Conservation (phyloP, 1,140 invertebrate genomes). For the Dufourea novaeangliae region DNA sequence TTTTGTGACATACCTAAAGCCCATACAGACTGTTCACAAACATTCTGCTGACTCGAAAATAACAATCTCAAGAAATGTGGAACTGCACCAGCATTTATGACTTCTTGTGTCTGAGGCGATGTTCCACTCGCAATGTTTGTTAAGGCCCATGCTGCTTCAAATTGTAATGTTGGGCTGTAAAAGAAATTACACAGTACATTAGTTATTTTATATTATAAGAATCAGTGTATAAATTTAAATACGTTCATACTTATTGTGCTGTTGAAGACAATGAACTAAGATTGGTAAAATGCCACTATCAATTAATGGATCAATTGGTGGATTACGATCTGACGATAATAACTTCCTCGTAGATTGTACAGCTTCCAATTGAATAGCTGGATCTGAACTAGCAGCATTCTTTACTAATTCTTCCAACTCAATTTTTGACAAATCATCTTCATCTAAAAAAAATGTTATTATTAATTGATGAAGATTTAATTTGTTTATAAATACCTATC, state of each 20-base stretch:
- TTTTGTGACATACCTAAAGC: slow-evolving; percentile 88
- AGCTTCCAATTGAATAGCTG: slow-evolving; percentile 88
- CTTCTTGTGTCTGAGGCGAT: slow-evolving; percentile 97
- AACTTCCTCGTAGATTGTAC: slow-evolving; percentile 96
- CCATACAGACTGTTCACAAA: slow-evolving; percentile 99
- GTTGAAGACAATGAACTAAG: slow-evolving; percentile 93
- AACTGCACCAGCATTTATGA: slow-evolving; percentile 96
- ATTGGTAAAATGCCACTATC: slow-evolving; percentile 96
- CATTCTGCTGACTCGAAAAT: slow-evolving; percentile 96
- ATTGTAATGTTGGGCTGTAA: slow-evolving; percentile 94
- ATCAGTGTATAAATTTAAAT: slow-evolving; percentile 43
- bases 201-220: neutral
- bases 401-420: slow-evolving; percentile 87
- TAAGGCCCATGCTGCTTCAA: slow-evolving; percentile 99
- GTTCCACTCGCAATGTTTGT: slow-evolving; percentile 99
- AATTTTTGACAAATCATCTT: slow-evolving; percentile 87
- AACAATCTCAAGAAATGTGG: slow-evolving; percentile 96
- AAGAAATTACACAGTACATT: slow-evolving; percentile 27
- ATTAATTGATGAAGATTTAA: neutral
- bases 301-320: slow-evolving; percentile 99
- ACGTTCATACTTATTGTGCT: slow-evolving; percentile 87
- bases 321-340: slow-evolving; percentile 97
- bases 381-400: slow-evolving; percentile 88
- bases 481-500: neutral
- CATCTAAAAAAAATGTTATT: slow-evolving; percentile 80